These are phyloP conservation scores for Zootoca vivipara DNA, from an alignment of 2,113 vertebrate genomes.

Conservation along the genomic window DNA sequence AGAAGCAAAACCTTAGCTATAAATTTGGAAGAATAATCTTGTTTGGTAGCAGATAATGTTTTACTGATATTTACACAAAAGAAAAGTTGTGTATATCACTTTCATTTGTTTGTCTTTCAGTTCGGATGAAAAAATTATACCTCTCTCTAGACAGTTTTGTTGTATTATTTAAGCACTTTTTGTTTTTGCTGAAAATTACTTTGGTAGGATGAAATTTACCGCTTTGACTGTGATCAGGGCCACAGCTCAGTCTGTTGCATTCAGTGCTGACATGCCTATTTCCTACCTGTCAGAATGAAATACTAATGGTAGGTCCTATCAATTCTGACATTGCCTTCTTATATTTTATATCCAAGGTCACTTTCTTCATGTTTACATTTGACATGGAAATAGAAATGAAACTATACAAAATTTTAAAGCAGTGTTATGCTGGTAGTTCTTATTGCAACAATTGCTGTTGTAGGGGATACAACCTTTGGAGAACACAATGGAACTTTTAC, in stretches of 20 bases:
- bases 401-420: slow-evolving; percentile 42
- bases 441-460: slow-evolving; percentile 55
- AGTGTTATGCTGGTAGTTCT: slow-evolving; percentile 34
- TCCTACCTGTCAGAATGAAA: slow-evolving; percentile 79
- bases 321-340: slow-evolving; percentile 73
- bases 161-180: slow-evolving; percentile 68
- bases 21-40: slow-evolving; percentile 14
- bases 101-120: slow-evolving; percentile 58
- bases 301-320: slow-evolving; percentile 72
- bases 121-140: slow-evolving; percentile 51
- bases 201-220: slow-evolving; percentile 69
- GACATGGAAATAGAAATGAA: slow-evolving; percentile 71
- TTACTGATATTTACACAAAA: slow-evolving; percentile 36
- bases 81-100: slow-evolving; percentile 41
- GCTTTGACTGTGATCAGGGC: slow-evolving; percentile 66
- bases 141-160: slow-evolving; percentile 48
- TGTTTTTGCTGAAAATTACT: slow-evolving; percentile 75
- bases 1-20: background rate
- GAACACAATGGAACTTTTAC: slow-evolving; percentile 53
- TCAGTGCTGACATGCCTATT: slow-evolving; percentile 75
- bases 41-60: slow-evolving; percentile 31
- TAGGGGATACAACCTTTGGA: slow-evolving; percentile 45
- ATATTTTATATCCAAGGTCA: slow-evolving; percentile 78
- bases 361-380: slow-evolving; percentile 73
- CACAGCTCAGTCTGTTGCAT: slow-evolving; percentile 68